These are phyloP conservation scores for Charadrius vociferus DNA, from an alignment of 2,113 vertebrate species.

Conservation along the genomic window DNA sequence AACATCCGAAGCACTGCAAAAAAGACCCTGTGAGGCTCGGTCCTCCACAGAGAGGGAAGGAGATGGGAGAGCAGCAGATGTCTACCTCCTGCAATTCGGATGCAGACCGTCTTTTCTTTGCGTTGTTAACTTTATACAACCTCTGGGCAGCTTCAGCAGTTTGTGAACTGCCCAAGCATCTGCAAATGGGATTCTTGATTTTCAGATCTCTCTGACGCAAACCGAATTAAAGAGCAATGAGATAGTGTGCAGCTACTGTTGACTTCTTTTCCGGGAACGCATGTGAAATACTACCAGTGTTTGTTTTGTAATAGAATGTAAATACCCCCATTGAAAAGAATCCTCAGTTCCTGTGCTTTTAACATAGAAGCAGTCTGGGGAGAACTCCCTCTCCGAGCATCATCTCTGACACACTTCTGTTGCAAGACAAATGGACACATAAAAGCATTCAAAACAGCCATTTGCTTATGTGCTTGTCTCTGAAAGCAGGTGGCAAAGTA, in stretches of 20 bases:
- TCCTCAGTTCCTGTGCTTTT: not conserved
- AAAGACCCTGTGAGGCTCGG: not conserved
- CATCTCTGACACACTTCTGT: not conserved
- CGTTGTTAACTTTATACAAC: not conserved
- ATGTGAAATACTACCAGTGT: conserved; percentile 14
- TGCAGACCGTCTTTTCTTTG: not conserved
- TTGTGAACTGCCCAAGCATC: not conserved
- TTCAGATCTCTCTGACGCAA: conserved; percentile 9
- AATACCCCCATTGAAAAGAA: not conserved
- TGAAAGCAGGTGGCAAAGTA: conserved; percentile 91
- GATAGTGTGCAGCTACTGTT: not conserved
- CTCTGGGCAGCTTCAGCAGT: not conserved
- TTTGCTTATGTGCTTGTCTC: not conserved
- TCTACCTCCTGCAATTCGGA: too few relatives aligned
- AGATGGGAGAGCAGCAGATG: not conserved
- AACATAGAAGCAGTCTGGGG: not conserved
- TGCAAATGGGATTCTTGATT: conserved; percentile 1
- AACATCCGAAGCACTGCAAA: not conserved
- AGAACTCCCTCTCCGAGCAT: not conserved
- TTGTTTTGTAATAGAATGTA: conserved; percentile 32
- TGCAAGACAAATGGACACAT: not conserved
- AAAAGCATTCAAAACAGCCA: not conserved
- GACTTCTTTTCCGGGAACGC: conserved; percentile 11
- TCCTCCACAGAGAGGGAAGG: not conserved
- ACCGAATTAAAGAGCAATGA: not conserved